Conservation (phyloP, 1,140 invertebrate genomes). For the Spodoptera litura region DNA sequence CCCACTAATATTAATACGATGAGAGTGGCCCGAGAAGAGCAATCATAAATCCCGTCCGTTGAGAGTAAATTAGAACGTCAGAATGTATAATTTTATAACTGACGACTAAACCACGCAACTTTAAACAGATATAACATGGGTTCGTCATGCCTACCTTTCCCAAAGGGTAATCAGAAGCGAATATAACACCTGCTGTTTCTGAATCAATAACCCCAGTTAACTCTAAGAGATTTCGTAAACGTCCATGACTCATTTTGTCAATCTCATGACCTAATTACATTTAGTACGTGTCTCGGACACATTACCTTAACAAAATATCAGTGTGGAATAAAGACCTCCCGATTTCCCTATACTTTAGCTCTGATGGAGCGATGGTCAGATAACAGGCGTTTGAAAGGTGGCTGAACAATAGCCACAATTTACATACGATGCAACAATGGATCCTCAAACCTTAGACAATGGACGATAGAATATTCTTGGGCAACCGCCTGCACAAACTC, state of each 20-base stretch:
- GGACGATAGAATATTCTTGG: conserved; percentile 11
- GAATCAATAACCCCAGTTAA: too few species aligned
- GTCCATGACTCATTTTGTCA: too few species aligned
- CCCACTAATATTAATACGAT: conserved; percentile 54
- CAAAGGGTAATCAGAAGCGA: too few species aligned
- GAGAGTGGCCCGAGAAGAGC: conserved; percentile 47
- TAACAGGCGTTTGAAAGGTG: conserved; percentile 36
- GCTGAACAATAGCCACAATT: conserved; percentile 40
- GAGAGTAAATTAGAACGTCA: conserved; percentile 46
- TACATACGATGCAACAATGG: conserved; percentile 43
- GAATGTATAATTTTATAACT: conserved; percentile 44
- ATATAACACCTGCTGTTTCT: too few species aligned
- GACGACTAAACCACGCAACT: neutral
- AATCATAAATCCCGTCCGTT: conserved; percentile 54
- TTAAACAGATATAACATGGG: neutral
- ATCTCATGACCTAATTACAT: too few species aligned
- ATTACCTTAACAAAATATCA: neutral
- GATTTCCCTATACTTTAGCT: neutral
- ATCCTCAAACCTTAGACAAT: conserved; percentile 16
- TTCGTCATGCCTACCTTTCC: too few species aligned
- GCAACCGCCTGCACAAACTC: neutral
- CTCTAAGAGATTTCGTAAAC: too few species aligned
- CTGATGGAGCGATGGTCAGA: conserved; percentile 22
- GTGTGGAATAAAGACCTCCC: neutral
- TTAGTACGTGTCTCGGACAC: too few species aligned